Base-by-base conservation (phyloP, 2,888 invertebrate genomes). In the Tuta absoluta region DNA sequence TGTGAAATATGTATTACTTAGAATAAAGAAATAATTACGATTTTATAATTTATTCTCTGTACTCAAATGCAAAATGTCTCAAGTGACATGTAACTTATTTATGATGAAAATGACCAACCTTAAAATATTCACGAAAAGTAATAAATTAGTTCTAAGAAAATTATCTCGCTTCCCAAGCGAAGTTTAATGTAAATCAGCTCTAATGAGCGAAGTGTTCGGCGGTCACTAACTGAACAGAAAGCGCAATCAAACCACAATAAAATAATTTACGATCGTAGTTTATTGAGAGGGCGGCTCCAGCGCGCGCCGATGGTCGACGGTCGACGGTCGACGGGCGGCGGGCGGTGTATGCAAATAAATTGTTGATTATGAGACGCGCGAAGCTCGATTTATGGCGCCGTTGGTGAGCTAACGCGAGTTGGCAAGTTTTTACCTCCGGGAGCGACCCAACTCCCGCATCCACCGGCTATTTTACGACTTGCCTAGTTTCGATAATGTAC, bases 261-360 rank as follows among this genome's bases (percentile, higher is more conserved):
- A 53, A 53, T 24, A 24, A 53, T 24, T 53, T 24, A 53, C 51
- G 24, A 53, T 21, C 2, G 24, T 12, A 33, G 57, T 37, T 17
- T 24, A 56, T 45, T 56, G 19, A n/a, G n/a, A 49, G 53, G 10
- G 21, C 11, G 38, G 21, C 21, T 0, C 10, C 11, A 21, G 21
- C 17, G 33, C n/a, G 37, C 21, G 14, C 7, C 24, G n/a, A n/a
- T n/a, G n/a, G n/a, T n/a, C n/a, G n/a, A n/a, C n/a, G n/a, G n/a
- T n/a, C n/a, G n/a, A n/a, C n/a, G n/a, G 28, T 5, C 28, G 28
- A 5, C 28, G 28, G 3, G 37, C 45, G 23, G 63, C 49, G 14
- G 62, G 63, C 72, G 71, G 76, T n/a, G n/a, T 78, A 75, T 78
- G 75, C 72, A 71, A 76, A 77, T 75, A 72, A 71, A 71, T 71